These are phyloP conservation scores for Portevinia maculata DNA, from an alignment of 2,888 invertebrate genomes.

Conservation along the genomic window DNA sequence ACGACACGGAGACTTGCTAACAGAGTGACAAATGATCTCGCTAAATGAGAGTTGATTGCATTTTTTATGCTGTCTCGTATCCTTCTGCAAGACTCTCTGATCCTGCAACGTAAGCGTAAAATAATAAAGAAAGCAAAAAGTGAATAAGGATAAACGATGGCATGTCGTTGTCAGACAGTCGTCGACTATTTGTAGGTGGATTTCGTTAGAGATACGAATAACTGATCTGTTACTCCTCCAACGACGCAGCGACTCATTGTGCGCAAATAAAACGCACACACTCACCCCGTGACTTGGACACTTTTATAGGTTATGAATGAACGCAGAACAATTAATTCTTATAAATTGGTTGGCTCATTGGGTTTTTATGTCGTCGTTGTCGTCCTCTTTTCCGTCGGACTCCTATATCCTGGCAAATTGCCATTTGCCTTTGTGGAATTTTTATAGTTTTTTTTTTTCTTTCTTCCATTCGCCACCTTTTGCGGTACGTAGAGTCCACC, in stretches of 20 bases:
- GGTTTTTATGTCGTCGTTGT: constrained; percentile 58
- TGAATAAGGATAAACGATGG: constrained; percentile 74
- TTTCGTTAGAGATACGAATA: constrained; percentile 34
- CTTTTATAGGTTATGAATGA: constrained; percentile 70
- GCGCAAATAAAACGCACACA: constrained; percentile 9
- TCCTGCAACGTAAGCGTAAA: constrained; percentile 67
- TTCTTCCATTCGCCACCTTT: neutral
- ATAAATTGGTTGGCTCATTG: constrained; percentile 71
- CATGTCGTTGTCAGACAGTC: constrained; percentile 66
- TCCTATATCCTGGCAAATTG: constrained; percentile 72
- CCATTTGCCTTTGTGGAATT: constrained; percentile 56
- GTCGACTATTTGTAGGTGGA: constrained; percentile 59
- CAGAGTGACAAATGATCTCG: constrained; percentile 82
- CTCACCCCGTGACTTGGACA: constrained; percentile 8
- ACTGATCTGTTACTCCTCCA: constrained; percentile 49
- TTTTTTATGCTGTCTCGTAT: constrained; percentile 63
- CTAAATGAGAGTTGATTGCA: constrained; percentile 83
- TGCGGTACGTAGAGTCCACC: constrained; percentile 40
- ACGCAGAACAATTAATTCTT: constrained; percentile 70
- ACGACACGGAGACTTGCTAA: constrained; percentile 67
- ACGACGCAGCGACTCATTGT: too few relatives aligned
- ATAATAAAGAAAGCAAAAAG: constrained; percentile 70
- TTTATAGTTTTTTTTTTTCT: constrained; percentile 58
- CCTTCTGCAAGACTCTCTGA: constrained; percentile 15
- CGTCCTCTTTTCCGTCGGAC: constrained; percentile 9